These are phyloP conservation scores for Halcyon leucocephala DNA, from an alignment of 2,797 vertebrate species.

Conservation along the genomic window DNA sequence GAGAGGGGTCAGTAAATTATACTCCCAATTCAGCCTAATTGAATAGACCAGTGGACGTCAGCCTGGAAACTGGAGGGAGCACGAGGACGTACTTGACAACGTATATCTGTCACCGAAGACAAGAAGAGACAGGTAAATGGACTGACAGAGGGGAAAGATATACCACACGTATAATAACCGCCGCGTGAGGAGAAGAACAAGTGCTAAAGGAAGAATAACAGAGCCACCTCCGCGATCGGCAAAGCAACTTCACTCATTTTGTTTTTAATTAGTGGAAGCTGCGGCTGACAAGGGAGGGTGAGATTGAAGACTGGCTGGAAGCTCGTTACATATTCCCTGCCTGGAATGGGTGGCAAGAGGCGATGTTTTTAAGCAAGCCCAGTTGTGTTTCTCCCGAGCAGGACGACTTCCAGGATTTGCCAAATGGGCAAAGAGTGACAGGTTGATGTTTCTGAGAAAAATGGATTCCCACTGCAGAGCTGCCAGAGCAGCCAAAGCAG, in stretches of 20 bases:
- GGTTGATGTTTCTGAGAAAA: not conserved
- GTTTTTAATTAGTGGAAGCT: slow-evolving; percentile 27
- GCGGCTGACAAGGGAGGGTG: not conserved
- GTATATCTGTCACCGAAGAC: not conserved
- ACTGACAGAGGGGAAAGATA: not conserved
- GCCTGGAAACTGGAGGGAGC: slow-evolving; percentile 11
- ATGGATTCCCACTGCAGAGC: not conserved
- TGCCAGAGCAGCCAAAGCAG: not conserved
- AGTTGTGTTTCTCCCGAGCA: not conserved
- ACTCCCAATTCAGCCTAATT: slow-evolving; percentile 65
- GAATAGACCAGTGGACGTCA: slow-evolving; percentile 50
- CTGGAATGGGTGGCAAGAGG: slow-evolving; percentile 21
- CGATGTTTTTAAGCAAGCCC: not conserved
- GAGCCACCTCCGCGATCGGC: not conserved
- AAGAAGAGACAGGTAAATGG: slow-evolving; percentile 36
- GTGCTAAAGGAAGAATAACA: slow-evolving; percentile 2
- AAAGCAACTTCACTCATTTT: slow-evolving; percentile 16
- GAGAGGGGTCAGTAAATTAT: slow-evolving; percentile 66
- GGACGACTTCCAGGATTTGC: slow-evolving; percentile 14
- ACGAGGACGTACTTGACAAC: slow-evolving; percentile 37
- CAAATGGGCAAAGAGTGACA: not conserved
- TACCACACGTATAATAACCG: slow-evolving; percentile 7
- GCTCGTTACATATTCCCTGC: not conserved
- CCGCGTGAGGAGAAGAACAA: slow-evolving; percentile 16
- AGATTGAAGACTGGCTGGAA: not conserved